phyloP scores from a whole-genome alignment of 2,888 invertebrate genomes.

The Napeogenes sylphis region DNA sequence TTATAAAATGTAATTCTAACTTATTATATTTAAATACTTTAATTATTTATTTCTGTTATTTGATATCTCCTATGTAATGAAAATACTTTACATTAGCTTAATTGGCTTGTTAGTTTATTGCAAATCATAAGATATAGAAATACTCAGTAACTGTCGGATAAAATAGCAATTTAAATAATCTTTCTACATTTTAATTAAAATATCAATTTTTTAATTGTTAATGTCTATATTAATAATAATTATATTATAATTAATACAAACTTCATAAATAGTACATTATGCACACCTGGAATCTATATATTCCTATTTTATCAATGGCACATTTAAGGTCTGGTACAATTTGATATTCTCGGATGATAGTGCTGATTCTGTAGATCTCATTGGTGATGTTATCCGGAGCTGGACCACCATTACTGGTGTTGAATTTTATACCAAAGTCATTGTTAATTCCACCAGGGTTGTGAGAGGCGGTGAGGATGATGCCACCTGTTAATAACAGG shows the following conservation, averaged over 20 bases:
- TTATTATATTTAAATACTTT: too few species aligned
- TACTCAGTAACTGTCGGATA: too few species aligned
- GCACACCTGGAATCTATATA: slow-evolving; percentile 79
- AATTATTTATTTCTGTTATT: too few species aligned
- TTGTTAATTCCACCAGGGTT: slow-evolving; percentile 98
- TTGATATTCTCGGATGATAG: slow-evolving; percentile 86
- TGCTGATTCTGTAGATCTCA: slow-evolving; percentile 89
- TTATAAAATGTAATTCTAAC: not conserved
- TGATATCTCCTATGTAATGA: not conserved
- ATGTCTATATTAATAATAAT: too few species aligned
- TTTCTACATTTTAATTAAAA: too few species aligned
- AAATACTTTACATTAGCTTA: not conserved
- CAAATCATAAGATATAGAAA: too few species aligned
- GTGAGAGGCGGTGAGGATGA: slow-evolving; percentile 98
- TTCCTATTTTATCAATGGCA: slow-evolving; percentile 85
- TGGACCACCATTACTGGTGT: slow-evolving; percentile 97
- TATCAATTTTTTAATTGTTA: too few species aligned
- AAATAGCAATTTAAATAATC: too few species aligned
- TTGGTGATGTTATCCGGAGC: slow-evolving; percentile 95
- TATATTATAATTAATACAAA: too few species aligned
- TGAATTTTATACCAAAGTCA: slow-evolving; percentile 99
- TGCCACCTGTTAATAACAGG: slow-evolving; percentile 83
- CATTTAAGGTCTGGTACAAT: slow-evolving; percentile 87
- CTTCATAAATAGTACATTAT: not conserved
- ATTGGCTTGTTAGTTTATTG: not conserved